Evolutionary conservation across 2,797 vertebrate species (phyloP).

Genomic region (Schizothorax lantsangensis): DNA sequence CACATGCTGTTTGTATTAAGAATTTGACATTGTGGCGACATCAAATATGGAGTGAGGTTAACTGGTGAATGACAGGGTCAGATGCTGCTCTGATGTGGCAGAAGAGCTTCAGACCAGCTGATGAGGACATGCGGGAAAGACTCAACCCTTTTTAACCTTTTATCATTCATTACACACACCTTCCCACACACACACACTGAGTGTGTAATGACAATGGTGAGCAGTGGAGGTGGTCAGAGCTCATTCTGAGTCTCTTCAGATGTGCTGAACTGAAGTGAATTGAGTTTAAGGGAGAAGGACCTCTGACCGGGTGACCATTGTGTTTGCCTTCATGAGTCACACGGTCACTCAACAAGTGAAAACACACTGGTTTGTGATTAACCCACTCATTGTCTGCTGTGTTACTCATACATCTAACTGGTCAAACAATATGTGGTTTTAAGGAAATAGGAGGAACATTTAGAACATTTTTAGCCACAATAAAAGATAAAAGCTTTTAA

Average conservation of each 20-base stretch:
- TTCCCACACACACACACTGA: not conserved
- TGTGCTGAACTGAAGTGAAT: slow-evolving; percentile 26
- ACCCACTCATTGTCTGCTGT: slow-evolving; percentile 23
- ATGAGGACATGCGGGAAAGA: not conserved
- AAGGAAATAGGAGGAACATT: not conserved
- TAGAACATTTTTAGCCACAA: not conserved
- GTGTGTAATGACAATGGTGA: slow-evolving; percentile 7
- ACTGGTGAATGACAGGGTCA: not conserved
- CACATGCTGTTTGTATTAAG: not conserved
- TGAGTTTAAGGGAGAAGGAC: slow-evolving; percentile 22
- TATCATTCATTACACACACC: not conserved
- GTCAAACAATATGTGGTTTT: not conserved
- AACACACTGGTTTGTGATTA: slow-evolving; percentile 29
- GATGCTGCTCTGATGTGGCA: not conserved
- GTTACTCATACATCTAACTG: slow-evolving; percentile 31
- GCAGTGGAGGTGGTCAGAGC: not conserved
- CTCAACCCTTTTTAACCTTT: not conserved
- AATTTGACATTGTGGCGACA: not conserved
- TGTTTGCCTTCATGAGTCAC: slow-evolving; percentile 38
- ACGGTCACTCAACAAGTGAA: slow-evolving; percentile 11
- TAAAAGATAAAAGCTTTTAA: not conserved
- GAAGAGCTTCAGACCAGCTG: not conserved
- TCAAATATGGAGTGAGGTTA: not conserved
- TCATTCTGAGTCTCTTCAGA: slow-evolving; percentile 15
- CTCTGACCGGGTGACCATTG: slow-evolving; percentile 33